Evolutionary conservation across 2,113 vertebrate genomes (phyloP).

Genomic region (Hipposideros armiger): DNA sequence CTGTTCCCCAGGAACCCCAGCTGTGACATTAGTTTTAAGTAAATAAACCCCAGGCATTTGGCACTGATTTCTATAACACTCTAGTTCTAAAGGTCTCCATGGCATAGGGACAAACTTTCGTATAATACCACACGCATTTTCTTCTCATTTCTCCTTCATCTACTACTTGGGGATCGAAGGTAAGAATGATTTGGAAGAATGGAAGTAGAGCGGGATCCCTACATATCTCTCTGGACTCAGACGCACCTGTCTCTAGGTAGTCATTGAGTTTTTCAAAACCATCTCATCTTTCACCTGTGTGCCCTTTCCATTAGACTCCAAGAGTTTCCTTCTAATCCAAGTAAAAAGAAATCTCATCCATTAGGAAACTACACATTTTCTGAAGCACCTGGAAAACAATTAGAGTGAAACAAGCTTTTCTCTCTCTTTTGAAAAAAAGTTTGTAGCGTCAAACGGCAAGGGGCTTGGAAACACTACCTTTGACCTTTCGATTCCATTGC

Average conservation of each 20-base stretch:
- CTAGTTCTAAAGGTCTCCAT: background rate
- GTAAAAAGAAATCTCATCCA: background rate
- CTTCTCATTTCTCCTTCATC: background rate
- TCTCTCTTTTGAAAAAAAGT: slow-evolving; percentile 14
- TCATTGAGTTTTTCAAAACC: background rate
- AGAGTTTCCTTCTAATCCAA: background rate
- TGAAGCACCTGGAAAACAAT: slow-evolving; percentile 26
- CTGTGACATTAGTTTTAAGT: background rate
- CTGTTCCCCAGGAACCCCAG: background rate
- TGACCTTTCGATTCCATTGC: slow-evolving; percentile 18
- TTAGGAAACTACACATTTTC: slow-evolving; percentile 2
- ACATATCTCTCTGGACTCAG: background rate
- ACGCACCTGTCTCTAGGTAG: background rate
- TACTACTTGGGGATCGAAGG: background rate
- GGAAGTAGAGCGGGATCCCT: background rate
- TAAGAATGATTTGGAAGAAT: slow-evolving; percentile 18
- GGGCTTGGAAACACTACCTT: slow-evolving; percentile 1
- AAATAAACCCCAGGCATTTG: background rate
- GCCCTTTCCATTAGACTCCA: background rate
- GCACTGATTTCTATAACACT: background rate
- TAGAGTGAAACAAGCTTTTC: background rate
- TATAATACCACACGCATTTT: background rate
- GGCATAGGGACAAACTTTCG: background rate
- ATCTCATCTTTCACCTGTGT: background rate
- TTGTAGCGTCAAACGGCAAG: slow-evolving; percentile 8